Percentiles rank a stretch among this genome's conserved stretches.
These are phyloP conservation scores for Drosophila baimaii DNA, from an alignment of 1,140 invertebrate species.

Conservation along the genomic window DNA sequence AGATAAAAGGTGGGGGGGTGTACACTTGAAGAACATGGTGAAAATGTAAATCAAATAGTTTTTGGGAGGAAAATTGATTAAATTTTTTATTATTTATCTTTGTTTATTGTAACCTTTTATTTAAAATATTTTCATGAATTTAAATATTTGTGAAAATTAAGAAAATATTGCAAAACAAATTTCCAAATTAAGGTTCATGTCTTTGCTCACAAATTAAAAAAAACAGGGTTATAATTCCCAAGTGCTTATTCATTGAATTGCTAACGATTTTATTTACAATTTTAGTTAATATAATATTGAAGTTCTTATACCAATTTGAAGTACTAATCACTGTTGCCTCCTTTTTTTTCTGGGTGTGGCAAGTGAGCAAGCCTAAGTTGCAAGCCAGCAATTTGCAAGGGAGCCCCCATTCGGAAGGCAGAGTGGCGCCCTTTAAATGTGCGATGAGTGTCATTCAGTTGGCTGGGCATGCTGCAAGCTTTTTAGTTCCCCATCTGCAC, in stretches of 20 bases:
- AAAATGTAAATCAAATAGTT: too few species aligned
- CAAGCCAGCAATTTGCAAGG: constrained; percentile 56
- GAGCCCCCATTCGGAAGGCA: constrained; percentile 19
- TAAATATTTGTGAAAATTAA: not conserved
- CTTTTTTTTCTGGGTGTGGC: constrained; percentile 7
- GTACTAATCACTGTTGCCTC: not conserved
- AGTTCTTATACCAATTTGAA: not conserved
- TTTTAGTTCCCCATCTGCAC: constrained; percentile 59
- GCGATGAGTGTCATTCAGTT: constrained; percentile 62
- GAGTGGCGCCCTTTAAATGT: constrained; percentile 67
- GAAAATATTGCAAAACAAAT: not conserved
- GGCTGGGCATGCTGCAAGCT: constrained; percentile 60
- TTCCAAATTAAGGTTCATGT: not conserved
- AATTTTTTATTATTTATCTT: too few species aligned
- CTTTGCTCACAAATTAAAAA: too few species aligned
- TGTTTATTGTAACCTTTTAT: too few species aligned
- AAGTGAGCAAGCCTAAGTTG: constrained; percentile 69
- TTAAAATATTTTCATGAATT: too few species aligned
- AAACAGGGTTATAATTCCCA: not conserved
- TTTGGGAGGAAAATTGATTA: too few species aligned
- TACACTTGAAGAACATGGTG: not conserved
- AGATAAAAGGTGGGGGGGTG: too few species aligned
- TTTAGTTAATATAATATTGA: not conserved
- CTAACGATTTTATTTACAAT: too few species aligned
- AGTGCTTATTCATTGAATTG: not conserved